phyloP scores from a whole-genome alignment of 2,113 vertebrate species.

The Coryphaenoides rupestris region DNA sequence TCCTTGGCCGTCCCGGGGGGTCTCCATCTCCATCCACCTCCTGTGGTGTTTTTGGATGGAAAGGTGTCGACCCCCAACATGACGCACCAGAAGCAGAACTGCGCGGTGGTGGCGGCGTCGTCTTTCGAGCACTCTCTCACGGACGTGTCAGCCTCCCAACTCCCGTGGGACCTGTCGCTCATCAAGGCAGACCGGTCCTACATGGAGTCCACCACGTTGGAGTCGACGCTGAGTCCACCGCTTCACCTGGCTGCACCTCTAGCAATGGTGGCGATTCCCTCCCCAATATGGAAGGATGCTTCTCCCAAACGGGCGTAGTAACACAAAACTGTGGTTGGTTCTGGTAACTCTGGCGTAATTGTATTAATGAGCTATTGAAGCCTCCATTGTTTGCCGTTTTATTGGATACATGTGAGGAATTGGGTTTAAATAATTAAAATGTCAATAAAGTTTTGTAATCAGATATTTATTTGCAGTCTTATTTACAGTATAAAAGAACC shows the following conservation, averaged over 20 bases:
- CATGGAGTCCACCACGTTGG: slow-evolving; percentile 47
- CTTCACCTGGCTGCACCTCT: slow-evolving; percentile 18
- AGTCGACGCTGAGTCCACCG: slow-evolving; percentile 59
- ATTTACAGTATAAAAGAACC: neutral
- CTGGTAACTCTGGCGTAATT: too few relatives aligned
- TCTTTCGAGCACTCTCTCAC: slow-evolving; percentile 43
- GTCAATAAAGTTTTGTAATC: slow-evolving; percentile 27
- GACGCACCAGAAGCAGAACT: slow-evolving; percentile 35
- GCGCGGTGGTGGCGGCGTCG: too few relatives aligned
- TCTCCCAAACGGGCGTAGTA: too few relatives aligned
- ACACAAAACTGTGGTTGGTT: neutral
- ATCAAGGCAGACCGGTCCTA: slow-evolving; percentile 50
- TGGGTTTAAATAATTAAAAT: neutral
- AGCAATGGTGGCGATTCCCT: slow-evolving; percentile 39
- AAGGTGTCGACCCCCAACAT: slow-evolving; percentile 67
- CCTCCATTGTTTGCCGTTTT: neutral
- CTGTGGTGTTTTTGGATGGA: slow-evolving; percentile 36
- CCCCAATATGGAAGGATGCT: neutral
- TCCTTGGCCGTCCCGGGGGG: neutral
- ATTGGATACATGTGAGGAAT: neutral
- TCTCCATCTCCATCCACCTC: slow-evolving; percentile 1
- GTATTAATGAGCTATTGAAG: too few relatives aligned
- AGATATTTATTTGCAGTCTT: neutral
- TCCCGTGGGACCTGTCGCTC: slow-evolving; percentile 68
- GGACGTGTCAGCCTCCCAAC: slow-evolving; percentile 41